Percentiles rank a stretch among this genome's conserved stretches.
Conservation (phyloP, 2,113 vertebrate species). For the Prunella himalayana region DNA sequence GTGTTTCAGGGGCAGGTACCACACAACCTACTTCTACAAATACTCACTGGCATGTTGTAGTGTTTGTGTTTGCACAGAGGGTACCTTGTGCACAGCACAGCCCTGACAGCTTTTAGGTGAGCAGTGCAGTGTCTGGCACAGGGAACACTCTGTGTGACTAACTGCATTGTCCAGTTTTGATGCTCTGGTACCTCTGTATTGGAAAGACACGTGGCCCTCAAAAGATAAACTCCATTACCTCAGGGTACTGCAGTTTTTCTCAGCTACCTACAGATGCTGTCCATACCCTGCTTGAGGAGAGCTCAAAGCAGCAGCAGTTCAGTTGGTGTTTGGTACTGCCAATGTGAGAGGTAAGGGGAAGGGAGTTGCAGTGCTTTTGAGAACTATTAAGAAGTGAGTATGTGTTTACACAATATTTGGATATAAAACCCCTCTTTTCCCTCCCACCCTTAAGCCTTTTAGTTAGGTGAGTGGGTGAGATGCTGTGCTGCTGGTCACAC, state of each 20-base stretch:
- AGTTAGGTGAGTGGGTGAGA: not conserved
- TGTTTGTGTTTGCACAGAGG: not conserved
- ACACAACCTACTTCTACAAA: not conserved
- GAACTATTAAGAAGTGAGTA: not conserved
- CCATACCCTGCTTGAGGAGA: not conserved
- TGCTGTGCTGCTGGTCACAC: not conserved
- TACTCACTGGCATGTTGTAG: not conserved
- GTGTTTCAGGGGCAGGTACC: not conserved
- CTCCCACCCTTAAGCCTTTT: not conserved
- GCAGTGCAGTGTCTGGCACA: not conserved
- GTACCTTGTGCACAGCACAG: not conserved
- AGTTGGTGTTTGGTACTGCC: accelerated
- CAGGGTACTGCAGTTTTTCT: not conserved
- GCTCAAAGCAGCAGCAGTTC: not conserved
- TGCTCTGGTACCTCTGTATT: not conserved
- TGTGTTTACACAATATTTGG: not conserved
- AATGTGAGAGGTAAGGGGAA: not conserved
- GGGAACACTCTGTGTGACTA: not conserved
- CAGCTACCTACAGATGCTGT: not conserved
- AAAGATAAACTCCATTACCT: not conserved
- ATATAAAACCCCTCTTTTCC: not conserved
- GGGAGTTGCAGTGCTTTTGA: not conserved
- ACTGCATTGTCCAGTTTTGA: not conserved
- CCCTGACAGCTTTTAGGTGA: not conserved
- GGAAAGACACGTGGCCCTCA: not conserved